Conservation (phyloP, 2,113 vertebrate species). For the Chionomys nivalis region DNA sequence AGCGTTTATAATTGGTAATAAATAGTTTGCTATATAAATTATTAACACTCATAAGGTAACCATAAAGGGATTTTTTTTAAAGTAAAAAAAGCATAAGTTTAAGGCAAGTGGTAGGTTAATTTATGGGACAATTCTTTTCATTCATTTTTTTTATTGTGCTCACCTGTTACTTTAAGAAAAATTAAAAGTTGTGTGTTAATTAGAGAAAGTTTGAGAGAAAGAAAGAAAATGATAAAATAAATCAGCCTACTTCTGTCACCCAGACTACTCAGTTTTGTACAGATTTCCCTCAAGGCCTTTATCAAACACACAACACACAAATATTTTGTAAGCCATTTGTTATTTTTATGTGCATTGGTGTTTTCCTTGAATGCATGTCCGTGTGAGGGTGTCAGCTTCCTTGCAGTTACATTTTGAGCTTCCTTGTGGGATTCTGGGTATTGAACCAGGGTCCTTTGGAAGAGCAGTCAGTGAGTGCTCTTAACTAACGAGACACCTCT, state of each 20-base stretch:
- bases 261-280: neutral
- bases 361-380: neutral
- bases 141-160: neutral
- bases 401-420: neutral
- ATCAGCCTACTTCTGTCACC: neutral
- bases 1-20: neutral
- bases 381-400: neutral
- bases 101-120: neutral
- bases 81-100: neutral
- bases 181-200: constrained; percentile 17
- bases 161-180: constrained; percentile 31
- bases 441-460: neutral
- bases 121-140: neutral
- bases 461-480: neutral
- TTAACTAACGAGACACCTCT: neutral
- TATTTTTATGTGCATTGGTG: neutral
- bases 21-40: neutral
- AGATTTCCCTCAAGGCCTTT: constrained; percentile 38
- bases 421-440: neutral
- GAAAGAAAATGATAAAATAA: constrained; percentile 11
- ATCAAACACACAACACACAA: neutral
- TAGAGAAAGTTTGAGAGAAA: neutral
- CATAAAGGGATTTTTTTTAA: neutral
- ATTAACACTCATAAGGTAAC: constrained; percentile 6
- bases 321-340: neutral